Conservation (phyloP, 1,140 invertebrate genomes). For the Lepeophtheirus salmonis region DNA sequence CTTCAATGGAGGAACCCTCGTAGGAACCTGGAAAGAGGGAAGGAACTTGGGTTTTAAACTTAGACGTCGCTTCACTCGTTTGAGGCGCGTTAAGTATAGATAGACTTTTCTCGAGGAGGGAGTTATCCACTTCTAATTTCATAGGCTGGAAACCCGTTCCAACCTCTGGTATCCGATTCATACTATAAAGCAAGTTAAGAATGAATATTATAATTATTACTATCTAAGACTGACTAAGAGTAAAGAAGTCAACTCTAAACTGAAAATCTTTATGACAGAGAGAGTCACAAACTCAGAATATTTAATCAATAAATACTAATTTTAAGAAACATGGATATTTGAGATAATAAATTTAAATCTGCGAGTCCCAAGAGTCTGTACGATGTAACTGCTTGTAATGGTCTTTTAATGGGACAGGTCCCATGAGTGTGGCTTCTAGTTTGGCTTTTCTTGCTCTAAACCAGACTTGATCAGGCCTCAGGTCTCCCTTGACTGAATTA, state of each 20-base stretch:
- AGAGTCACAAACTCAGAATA: not conserved
- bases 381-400: not conserved
- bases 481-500: not conserved
- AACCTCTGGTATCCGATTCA: not conserved
- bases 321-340: not conserved
- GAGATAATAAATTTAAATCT: not conserved
- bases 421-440: not conserved
- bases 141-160: conserved; percentile 1
- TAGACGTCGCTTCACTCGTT: not conserved
- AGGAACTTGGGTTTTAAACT: not conserved
- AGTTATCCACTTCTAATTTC: not conserved
- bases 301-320: not conserved
- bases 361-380: not conserved
- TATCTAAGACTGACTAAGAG: too few species aligned
- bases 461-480: not conserved
- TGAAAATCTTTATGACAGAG: too few species aligned
- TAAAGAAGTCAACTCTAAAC: too few species aligned
- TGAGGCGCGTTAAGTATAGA: not conserved
- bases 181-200: not conserved
- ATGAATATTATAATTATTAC: not conserved
- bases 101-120: not conserved
- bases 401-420: not conserved
- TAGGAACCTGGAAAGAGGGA: not conserved
- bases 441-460: not conserved
- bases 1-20: conserved; percentile 3